Evolutionary conservation across 1,140 invertebrate genomes (phyloP), one percentile per base, ranked within the genome.

Genomic region (Paracyclopina nana): DNA sequence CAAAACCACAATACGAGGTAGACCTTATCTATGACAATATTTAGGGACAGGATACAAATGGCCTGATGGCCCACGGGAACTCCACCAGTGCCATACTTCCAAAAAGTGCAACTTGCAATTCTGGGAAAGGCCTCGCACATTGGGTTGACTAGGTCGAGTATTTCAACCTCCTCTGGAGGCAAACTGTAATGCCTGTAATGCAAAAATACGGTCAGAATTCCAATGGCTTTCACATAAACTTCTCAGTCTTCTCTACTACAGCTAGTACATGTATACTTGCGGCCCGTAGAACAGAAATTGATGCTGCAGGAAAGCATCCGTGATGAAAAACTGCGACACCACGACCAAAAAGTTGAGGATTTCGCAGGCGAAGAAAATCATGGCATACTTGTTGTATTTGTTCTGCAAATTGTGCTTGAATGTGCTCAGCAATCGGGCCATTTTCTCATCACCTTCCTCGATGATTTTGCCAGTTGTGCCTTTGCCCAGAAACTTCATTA

Each of bases 1-100:
- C 85, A 91, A 68, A 90, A 90, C 86, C 86, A 91, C 1, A 91
- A 70, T 67, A 90, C 85, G 5, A 90, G 78, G 70, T 88, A 90
- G 61, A 91, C 88, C 30, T 50, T 50, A 38, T 50, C 48, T 20
- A 30, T 50, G 30, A 50, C 38, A 29, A 50, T 50, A 38, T 50
- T 50, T 12, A 50, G 29, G 4, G 48, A 31, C 16, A 50, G 28
- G 14, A 50, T 50, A 20, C 48, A 50, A 16, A 50, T 5, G 2
- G 48, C 48, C 4, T 20, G 24, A 14, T 20, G 12, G 24, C 42
- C 24, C 24, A 24, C 24, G 4, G 16, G 42, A n/a, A 14, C 24
- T 44, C 42, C 42, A 20, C 16, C 42, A 52, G 82, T 77, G 46
- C 57, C 57, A 44, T 56, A 60, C 34, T 58, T 60, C 52, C 55